Base-by-base conservation (phyloP, 2,888 invertebrate genomes). In the Corythucha ciliata region DNA sequence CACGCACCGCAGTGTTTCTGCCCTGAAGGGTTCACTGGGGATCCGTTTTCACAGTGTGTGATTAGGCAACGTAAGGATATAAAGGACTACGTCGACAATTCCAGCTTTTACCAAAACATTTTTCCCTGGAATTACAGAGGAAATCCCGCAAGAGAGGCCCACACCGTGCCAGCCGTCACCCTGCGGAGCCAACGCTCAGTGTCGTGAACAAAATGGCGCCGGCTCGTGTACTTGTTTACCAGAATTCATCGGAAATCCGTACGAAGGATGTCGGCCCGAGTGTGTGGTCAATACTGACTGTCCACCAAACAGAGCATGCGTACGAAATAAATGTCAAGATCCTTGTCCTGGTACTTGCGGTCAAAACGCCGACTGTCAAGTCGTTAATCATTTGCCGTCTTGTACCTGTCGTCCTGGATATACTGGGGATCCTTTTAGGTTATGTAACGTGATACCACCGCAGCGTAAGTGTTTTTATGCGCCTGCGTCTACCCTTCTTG, bases 181-280 rank as follows among this genome's bases (percentile, higher is more conserved):
- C n/a, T 75, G 75, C 59, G 75, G 74, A 4, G 67, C 70, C 0
- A 72, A 72, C 56, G 71, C 74, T 29, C 64, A 70, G 24, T 76
- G 75, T 54, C 69, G 72, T 51, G 77, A 61, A 46, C 58, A 58
- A 42, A 58, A 57, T 52, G 77, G 76, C 50, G 78, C 78, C n/a
- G 83, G 82, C 22, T 74, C 82, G 2, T 85, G 85, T 63, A 72
- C 74, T 55, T 86, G 85, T 63, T 70, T 76, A 48, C 74, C 78
- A 41, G 80, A 78, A 58, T 79, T 80, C 65, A 78, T 80, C 59
- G 87, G 87, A 55, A 75, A 77, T 62, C 78, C 79, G 12, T 76
- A 76, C 55, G 72, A 74, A 63, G 74, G 75, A 10, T 76, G 76
- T 56, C 55, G 83, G 58, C 70, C 70, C 7, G 71, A 71, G 61